Percentiles rank a stretch among this genome's conserved stretches.
phyloP scores from a whole-genome alignment of 2,888 invertebrate genomes.

The Drosophila robusta region DNA sequence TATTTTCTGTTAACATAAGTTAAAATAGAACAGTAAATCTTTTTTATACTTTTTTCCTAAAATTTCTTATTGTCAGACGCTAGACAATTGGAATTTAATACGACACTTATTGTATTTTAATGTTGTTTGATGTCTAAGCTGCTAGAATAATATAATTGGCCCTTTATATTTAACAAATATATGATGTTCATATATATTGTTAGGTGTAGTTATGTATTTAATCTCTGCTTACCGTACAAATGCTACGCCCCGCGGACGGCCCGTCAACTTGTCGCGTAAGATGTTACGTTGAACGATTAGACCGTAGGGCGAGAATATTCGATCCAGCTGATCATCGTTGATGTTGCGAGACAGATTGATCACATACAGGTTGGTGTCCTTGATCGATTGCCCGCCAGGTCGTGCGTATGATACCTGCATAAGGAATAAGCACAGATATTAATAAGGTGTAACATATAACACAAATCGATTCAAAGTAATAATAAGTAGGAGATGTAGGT shows the following conservation, averaged over 20 bases:
- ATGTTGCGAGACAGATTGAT: constrained; percentile 95
- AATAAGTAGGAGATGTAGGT: neutral
- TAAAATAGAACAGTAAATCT: too few relatives aligned
- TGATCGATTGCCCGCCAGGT: constrained; percentile 95
- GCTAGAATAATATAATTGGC: too few relatives aligned
- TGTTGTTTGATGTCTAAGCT: too few relatives aligned
- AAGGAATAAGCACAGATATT: neutral
- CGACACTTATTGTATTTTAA: too few relatives aligned
- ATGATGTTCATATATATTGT: too few relatives aligned
- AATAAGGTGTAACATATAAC: neutral
- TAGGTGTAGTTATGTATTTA: neutral
- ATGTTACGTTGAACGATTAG: constrained; percentile 96
- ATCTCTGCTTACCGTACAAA: constrained; percentile 91
- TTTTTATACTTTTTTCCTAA: too few relatives aligned
- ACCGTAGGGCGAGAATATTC: constrained; percentile 94
- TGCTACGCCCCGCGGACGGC: constrained; percentile 95
- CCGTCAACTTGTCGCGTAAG: constrained; percentile 94
- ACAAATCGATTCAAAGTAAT: neutral
- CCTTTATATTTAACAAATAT: too few relatives aligned
- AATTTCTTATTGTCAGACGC: too few relatives aligned
- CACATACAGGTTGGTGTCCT: constrained; percentile 97
- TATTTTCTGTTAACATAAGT: too few relatives aligned
- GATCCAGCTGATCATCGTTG: constrained; percentile 92
- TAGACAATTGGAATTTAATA: too few relatives aligned
- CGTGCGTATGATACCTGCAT: constrained; percentile 93